Evolutionary conservation across 2,888 invertebrate species (phyloP), one percentile per base, ranked within the genome.

Genomic region (Nemoura dubitans): DNA sequence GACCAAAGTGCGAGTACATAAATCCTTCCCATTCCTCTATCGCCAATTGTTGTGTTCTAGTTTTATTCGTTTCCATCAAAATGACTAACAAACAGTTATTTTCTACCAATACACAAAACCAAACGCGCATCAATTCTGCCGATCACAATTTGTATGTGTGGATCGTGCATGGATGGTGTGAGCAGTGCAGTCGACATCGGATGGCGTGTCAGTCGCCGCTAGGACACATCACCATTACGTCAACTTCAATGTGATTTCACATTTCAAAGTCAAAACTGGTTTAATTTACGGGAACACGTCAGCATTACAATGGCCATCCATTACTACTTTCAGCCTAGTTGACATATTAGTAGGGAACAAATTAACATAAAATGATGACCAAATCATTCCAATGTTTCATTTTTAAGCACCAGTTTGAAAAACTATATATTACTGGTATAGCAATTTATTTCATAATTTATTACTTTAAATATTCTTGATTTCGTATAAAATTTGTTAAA

Each of bases 141-240:
- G 28, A 78, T 78, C 86, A 81, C 86, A 87, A 86, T 87, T 87
- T 87, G 87, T 83, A 85, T 87, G 85, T 83, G 59, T 21, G 21
- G 14, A 59, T 3, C 59, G 59, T n/a, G n/a, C n/a, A n/a, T n/a
- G n/a, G n/a, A n/a, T n/a, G 16, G 59, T 36, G 36, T 10, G 36
- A 59, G 10, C 36, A 3, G 10, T 36, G 36, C 59, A 59, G 86
- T 77, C 83, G 76, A 77, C 87, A 88, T 88, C 88, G 87, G 88
- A 88, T 87, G 87, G 81, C 78, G 26, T 59, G 83, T 87, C 86
- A 87, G 25, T 36, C 42, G 25, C 88, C 83, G 85, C 25, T 86
- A 77, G 43, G 86, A 86, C 88, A 86, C 88, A 87, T 88, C 87
- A 87, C 87, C 87, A 87, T 87, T 85, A 86, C 87, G 86, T 88